Percentiles rank a stretch among this genome's conserved stretches.
Evolutionary conservation across 2,113 vertebrate genomes (phyloP).

Genomic region (Gorsachius goisagi): DNA sequence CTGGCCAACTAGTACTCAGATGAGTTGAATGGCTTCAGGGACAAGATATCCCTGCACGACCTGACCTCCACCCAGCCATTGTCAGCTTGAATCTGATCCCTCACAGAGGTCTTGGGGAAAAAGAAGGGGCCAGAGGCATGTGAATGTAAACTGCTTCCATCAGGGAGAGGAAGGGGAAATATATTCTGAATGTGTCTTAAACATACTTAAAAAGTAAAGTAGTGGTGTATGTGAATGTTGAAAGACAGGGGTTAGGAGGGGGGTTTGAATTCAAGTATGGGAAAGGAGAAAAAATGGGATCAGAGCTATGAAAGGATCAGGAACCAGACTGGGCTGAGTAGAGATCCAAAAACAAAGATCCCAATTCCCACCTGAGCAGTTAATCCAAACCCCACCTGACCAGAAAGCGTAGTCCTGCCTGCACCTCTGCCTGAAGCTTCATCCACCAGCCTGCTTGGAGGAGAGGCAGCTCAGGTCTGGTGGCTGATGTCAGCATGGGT

Average conservation of each 20-base stretch:
- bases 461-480: neutral
- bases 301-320: neutral
- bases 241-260: neutral
- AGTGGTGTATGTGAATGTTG: neutral
- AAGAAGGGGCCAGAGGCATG: neutral
- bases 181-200: neutral
- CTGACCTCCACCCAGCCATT: neutral
- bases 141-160: neutral
- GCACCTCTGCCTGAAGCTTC: neutral
- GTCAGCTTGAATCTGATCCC: neutral
- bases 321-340: neutral
- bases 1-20: neutral
- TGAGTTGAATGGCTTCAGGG: neutral
- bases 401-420: neutral
- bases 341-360: neutral
- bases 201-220: neutral
- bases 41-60: neutral
- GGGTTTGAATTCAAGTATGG: neutral
- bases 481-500: rapidly evolving
- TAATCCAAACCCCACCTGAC: neutral
- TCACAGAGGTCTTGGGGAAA: neutral
- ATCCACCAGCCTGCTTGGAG: neutral
- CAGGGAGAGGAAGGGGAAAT: neutral
- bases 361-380: neutral
- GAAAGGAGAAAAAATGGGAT: neutral